phyloP scores from a whole-genome alignment of 2,797 vertebrate genomes.

The Micropoecilia bifurca region DNA sequence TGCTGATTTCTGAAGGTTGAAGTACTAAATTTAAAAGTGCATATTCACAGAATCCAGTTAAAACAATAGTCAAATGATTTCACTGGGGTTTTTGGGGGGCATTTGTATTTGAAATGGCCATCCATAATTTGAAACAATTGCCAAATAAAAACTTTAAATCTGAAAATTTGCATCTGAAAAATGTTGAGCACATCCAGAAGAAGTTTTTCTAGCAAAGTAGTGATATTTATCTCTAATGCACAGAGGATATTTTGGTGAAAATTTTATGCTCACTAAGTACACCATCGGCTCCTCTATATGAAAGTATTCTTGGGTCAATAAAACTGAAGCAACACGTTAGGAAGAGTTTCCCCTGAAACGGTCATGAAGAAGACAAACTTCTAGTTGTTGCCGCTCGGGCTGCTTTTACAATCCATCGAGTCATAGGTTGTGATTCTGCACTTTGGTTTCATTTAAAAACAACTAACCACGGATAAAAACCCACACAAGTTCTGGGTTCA shows the following conservation, averaged over 20 bases:
- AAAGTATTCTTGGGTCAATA: neutral
- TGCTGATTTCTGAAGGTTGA: neutral
- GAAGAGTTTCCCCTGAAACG: neutral
- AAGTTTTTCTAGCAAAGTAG: neutral
- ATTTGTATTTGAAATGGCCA: neutral
- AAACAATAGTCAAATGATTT: neutral
- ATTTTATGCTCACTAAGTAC: neutral
- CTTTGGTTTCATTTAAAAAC: neutral
- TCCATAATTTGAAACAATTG: neutral
- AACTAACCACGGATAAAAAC: neutral
- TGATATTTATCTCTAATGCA: constrained; percentile 2
- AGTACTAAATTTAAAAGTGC: neutral
- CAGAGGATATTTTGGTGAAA: too few relatives aligned
- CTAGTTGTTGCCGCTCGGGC: neutral
- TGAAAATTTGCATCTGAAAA: neutral
- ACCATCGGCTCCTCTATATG: neutral
- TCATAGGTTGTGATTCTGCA: neutral
- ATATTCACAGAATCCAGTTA: neutral
- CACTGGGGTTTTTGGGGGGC: neutral
- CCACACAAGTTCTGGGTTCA: neutral
- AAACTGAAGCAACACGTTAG: neutral
- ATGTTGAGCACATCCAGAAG: neutral
- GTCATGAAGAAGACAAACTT: neutral
- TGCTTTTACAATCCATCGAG: too few relatives aligned
- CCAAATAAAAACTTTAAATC: neutral